phyloP scores from a whole-genome alignment of 2,888 invertebrate species.

The Balanococcus diminutus region DNA sequence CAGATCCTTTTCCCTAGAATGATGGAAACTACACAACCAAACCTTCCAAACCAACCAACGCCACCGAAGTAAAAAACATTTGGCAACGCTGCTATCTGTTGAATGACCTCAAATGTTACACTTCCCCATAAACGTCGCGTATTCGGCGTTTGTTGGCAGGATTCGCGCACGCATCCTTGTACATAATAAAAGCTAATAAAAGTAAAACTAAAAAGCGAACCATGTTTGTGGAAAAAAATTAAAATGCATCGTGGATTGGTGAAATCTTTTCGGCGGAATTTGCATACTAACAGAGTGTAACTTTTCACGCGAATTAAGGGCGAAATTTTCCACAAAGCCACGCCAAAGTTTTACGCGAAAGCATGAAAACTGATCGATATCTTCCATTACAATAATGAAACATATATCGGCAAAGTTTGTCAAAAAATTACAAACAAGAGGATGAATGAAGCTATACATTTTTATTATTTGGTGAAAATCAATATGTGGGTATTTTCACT shows the following conservation, averaged over 20 bases:
- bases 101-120: conserved; percentile 41
- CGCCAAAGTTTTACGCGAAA: too few relatives aligned
- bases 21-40: too few relatives aligned
- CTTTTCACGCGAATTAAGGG: conserved; percentile 11
- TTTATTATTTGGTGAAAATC: background rate
- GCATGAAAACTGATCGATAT: conserved; percentile 39
- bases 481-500: background rate
- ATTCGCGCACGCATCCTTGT: conserved; percentile 31
- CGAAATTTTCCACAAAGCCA: background rate
- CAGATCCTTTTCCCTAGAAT: too few relatives aligned
- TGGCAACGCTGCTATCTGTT: conserved; percentile 39
- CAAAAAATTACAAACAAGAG: background rate
- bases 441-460: background rate
- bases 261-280: background rate
- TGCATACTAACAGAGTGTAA: background rate
- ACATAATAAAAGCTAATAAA: background rate
- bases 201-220: conserved; percentile 6
- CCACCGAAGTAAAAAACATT: background rate
- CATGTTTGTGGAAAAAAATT: background rate
- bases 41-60: background rate
- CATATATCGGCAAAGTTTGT: background rate
- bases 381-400: conserved; percentile 40
- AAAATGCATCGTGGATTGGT: background rate
- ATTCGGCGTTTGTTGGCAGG: background rate
- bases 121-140: conserved; percentile 21